Base-by-base conservation (phyloP, 2,888 invertebrate species). In the Sinhomidia bicolor region DNA sequence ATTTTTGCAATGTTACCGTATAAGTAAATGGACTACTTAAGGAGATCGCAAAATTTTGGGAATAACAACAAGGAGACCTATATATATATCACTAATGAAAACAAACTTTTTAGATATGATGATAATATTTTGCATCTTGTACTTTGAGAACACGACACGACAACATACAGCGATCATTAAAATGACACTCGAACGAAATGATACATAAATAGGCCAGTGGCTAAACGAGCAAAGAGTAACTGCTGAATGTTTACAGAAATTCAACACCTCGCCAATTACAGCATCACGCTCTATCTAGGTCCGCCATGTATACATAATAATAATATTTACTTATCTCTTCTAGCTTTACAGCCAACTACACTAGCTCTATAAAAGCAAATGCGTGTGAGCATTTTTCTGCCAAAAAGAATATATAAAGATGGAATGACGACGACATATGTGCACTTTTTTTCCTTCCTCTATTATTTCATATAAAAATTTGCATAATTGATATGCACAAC, bases 201-300 rank as follows among this genome's bases (percentile, higher is more conserved):
- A 44, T 20, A 44, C 26, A 44, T 71, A 41, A 44, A 71, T 41
- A 71, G 71, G 44, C 44, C 41, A 36, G 9, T 65, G 32, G 7
- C 32, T 32, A 65, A 44, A 71, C 23, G 23, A 20, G 41, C 41
- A 17, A 17, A 71, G 36, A 41, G 62, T 65, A 14, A 65, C 62
- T 32, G 20, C 32, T 23, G 71, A 36, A n/a, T 44, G 71, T 44
- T 71, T 71, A 71, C 71, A 71, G 65, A 68, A 68, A 68, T 68
- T 68, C 65, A 68, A 68, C 23, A 68, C 65, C 65, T 23, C 23
- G 7, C 65, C 65, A 68, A 68, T 36, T 68, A 68, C 32, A 68
- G n/a, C 65, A 36, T n/a, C n/a, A n/a, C n/a, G 17, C 71, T 44
- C 12, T 41, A 71, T 44, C 5, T 44, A 71, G 41, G 41, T 71